Percentiles rank a stretch among this genome's conserved stretches.
Conservation (phyloP, 2,113 vertebrate genomes). For the Okapia johnstoni region DNA sequence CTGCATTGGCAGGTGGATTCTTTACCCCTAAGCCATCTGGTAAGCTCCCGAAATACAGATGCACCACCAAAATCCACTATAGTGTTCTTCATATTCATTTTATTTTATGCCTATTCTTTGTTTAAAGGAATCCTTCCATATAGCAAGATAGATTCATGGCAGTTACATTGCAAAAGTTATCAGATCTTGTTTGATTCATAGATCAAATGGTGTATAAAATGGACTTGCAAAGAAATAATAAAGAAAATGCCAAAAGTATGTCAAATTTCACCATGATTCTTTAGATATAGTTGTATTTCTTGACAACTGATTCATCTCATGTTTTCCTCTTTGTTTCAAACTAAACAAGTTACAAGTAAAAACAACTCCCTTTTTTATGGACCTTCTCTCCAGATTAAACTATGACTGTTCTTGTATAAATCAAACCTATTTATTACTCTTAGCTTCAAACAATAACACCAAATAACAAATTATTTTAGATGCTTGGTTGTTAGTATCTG, state of each 20-base stretch:
- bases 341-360: constrained; percentile 66
- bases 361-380: constrained; percentile 52
- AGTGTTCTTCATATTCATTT: too few species aligned
- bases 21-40: not conserved
- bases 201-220: not conserved
- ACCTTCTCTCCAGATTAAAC: constrained; percentile 39
- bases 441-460: constrained; percentile 1
- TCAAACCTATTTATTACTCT: not conserved
- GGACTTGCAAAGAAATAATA: not conserved
- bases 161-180: not conserved
- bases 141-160: not conserved
- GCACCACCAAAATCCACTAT: not conserved
- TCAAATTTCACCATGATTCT: constrained; percentile 53
- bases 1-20: not conserved
- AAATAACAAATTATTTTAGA: not conserved
- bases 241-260: not conserved
- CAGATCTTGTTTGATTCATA: not conserved
- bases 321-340: constrained; percentile 72
- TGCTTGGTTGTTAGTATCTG: not conserved
- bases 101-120: not conserved
- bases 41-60: not conserved
- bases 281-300: constrained; percentile 52
- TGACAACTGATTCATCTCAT: constrained; percentile 77
- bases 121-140: not conserved
- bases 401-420: not conserved